These are phyloP conservation scores for Thomomys bottae DNA, from an alignment of 2,113 vertebrate species.

Conservation along the genomic window DNA sequence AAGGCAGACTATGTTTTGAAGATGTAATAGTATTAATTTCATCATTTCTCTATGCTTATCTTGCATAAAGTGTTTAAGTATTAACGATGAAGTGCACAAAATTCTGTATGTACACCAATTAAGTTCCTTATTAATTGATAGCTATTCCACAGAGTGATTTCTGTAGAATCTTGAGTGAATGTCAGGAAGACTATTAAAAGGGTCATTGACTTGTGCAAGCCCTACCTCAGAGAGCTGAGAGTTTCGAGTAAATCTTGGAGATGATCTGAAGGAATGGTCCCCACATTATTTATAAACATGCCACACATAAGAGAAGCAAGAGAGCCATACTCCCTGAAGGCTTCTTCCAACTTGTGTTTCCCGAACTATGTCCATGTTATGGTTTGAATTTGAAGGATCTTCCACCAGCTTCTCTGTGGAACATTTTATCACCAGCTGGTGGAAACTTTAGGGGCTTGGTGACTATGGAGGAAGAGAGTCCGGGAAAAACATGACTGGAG, in stretches of 20 bases:
- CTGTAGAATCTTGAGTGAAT: not conserved
- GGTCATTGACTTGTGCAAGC: not conserved
- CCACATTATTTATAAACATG: not conserved
- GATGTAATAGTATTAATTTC: not conserved
- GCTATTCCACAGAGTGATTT: not conserved
- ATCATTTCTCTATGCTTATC: not conserved
- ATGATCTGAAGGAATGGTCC: no score
- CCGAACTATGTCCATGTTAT: not conserved
- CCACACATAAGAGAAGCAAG: accelerated
- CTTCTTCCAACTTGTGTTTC: not conserved
- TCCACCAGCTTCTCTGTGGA: not conserved
- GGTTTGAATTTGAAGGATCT: not conserved
- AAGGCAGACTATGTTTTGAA: not conserved
- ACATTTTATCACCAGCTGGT: not conserved
- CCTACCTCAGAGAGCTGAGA: not conserved
- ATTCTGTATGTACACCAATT: not conserved
- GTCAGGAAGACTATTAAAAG: not conserved
- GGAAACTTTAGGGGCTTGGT: not conserved
- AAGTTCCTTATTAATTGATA: not conserved
- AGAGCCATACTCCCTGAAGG: no score
- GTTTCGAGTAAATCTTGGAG: not conserved
- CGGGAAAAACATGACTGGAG: not conserved
- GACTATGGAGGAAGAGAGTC: not conserved
- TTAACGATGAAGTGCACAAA: not conserved
- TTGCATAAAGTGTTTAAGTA: not conserved